Evolutionary conservation across 2,797 vertebrate genomes (phyloP), one percentile per base, ranked within the genome.

Genomic region (Acridotheres tristis): DNA sequence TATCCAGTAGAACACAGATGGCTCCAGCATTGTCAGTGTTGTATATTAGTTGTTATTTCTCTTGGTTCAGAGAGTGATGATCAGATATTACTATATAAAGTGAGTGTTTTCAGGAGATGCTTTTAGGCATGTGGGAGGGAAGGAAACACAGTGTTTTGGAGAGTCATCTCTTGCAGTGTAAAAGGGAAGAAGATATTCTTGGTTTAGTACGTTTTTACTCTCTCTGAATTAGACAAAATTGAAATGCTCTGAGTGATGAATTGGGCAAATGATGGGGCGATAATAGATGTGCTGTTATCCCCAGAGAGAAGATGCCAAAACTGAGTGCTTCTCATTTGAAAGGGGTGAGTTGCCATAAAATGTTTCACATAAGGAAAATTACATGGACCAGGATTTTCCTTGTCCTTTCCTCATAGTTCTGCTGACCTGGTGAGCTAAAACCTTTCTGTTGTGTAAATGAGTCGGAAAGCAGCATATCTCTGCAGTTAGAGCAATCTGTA

Each of bases 181-280:
- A 83, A 90, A 92, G 38, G 23, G 27, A 85, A 76, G 59, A 74
- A 76, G 57, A 85, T 94, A 93, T 80, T 94, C 53, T 76, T 74
- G 57, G 54, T 77, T 94, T 80, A 48, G 68, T 83, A 68, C 1
- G 0, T 83, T 93, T 91, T 93, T 88, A 51, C 57, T 92, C 43
- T 86, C 42, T 85, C 65, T 88, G 75, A 88, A 74, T 94, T 90
- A 87, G 72, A 40, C 30, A 74, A 65, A 92, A 88, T 80, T 89
- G 61, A 68, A 79, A 23, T 77, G 21, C 42, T 95, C 48, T n/a
- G 42, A 67, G 75, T 85, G 68, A 77, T 85, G 63, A 94, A 81
- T 76, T 79, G 63, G 58, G 32, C 67, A 87, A 85, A 90, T 79
- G 55, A 87, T 2, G 26, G 68, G 38, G 43, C 92, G 42, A 43